Evolutionary conservation across 2,797 vertebrate genomes (phyloP), one percentile per base, ranked within the genome.

Genomic region (Petrocephalus schoutedeni): DNA sequence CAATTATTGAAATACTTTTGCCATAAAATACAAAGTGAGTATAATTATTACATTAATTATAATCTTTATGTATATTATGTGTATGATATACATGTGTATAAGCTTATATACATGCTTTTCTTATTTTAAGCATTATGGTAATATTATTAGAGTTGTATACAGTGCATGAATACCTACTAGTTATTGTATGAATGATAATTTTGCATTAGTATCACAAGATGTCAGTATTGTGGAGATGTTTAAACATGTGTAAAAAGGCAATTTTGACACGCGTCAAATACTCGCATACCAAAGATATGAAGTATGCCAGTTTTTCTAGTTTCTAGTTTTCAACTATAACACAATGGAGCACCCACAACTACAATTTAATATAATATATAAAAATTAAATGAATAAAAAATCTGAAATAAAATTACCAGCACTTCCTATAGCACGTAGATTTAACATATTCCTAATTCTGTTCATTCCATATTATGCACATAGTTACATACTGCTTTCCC

Each of bases 181-280:
- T 67, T 71, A 71, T 71, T 36, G 49, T 8, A 45, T 21, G 49
- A 4, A 51, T 83, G 45, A 53, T 83, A 12, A 83, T 83, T 51
- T 83, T 51, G 80, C n/a, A 23, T 21, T 54, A n/a, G 80, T 23
- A 83, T 83, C 49, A 83, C 80, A 83, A 51, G 80, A 83, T 83
- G 80, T 83, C 80, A 83, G 80, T 83, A 83, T 83, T 83, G 80
- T 0, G 49, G 80, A 83, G 45, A 14, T 83, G 21, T 83, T 83
- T 53, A 83, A 51, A 51, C 23, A 83, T 51, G 49, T 45, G 53
- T 49, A 83, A n/a, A 21, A 53, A 53, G 8, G 59, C 19, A 21
- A 8, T 12, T 49, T 53, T 53, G 4, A 54, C 19, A 21, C 6
- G 49, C 10, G 3, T 12, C 7, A 83, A 28, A 83, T 23, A 3